A percentile compares a stretch with the other conserved stretches of the same genome.
Conservation (phyloP, 1,140 invertebrate genomes). For the Apocrypta bakeri region DNA sequence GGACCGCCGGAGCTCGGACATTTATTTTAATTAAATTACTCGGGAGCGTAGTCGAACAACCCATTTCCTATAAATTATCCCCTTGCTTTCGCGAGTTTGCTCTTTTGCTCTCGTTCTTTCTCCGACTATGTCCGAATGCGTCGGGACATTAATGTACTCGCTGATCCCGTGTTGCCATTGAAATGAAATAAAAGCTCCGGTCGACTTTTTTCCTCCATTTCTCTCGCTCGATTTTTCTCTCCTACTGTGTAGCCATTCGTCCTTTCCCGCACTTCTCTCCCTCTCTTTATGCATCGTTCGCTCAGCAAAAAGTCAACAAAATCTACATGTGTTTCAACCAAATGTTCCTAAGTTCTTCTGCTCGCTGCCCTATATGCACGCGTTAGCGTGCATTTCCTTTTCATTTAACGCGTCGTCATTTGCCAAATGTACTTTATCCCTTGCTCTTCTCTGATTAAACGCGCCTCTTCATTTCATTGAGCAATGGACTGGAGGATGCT, state of each 20-base stretch:
- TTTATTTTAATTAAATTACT: constrained; percentile 77
- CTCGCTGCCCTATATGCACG: background rate
- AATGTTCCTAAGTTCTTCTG: constrained; percentile 59
- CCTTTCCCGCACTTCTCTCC: constrained; percentile 15
- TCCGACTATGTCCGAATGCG: constrained; percentile 56
- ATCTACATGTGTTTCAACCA: constrained; percentile 55
- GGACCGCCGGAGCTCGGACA: constrained; percentile 66
- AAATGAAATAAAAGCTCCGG: constrained; percentile 74
- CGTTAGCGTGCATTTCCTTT: constrained; percentile 59
- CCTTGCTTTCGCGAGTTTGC: constrained; percentile 59
- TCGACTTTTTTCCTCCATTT: constrained; percentile 53
- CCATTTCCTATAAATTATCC: constrained; percentile 77
- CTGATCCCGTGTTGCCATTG: constrained; percentile 72
- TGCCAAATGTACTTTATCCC: constrained; percentile 60
- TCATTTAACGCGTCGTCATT: constrained; percentile 72
- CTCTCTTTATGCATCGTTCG: background rate
- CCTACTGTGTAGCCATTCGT: constrained; percentile 13
- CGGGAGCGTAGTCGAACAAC: constrained; percentile 71
- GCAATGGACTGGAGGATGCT: background rate
- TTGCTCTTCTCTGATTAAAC: constrained; percentile 54
- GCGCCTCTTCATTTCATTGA: constrained; percentile 53
- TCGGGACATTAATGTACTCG: constrained; percentile 72
- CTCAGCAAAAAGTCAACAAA: constrained; percentile 58
- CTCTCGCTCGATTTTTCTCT: constrained; percentile 11
- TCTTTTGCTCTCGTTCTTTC: constrained; percentile 30